Percentiles rank a stretch among this genome's conserved stretches.
Conservation (phyloP, 2,797 vertebrate genomes). For the Meriones psammophilus region DNA sequence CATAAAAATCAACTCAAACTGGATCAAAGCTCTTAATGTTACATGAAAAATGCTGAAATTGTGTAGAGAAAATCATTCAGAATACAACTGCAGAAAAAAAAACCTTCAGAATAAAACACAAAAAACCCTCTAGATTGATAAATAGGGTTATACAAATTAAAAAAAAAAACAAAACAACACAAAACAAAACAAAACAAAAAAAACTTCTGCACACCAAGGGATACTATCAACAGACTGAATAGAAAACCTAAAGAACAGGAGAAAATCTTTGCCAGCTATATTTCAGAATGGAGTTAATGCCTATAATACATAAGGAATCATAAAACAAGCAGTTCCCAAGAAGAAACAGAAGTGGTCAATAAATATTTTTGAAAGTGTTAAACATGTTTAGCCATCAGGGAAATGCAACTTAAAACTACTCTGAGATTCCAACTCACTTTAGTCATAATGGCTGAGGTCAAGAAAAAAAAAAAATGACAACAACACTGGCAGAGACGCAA, state of each 20-base stretch:
- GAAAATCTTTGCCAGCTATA: neutral
- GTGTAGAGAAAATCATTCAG: neutral
- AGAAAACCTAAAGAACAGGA: neutral
- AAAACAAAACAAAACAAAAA: too few species aligned
- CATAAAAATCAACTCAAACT: neutral
- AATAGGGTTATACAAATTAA: neutral
- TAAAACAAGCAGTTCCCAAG: neutral
- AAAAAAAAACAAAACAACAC: too few species aligned
- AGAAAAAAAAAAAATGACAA: neutral
- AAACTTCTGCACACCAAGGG: neutral
- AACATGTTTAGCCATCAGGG: neutral
- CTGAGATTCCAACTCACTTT: neutral
- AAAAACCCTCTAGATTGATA: neutral
- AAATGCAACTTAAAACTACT: neutral
- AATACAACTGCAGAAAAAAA: neutral
- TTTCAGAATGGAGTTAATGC: neutral
- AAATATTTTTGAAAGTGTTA: neutral
- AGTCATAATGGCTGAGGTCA: neutral
- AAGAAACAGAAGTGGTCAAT: neutral
- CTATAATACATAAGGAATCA: neutral
- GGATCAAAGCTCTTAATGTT: neutral
- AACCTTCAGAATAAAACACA: neutral
- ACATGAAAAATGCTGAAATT: neutral
- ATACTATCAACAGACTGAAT: neutral
- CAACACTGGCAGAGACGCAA: neutral